Conservation (phyloP, 1,140 invertebrate genomes). For the Trichogramma pretiosum region DNA sequence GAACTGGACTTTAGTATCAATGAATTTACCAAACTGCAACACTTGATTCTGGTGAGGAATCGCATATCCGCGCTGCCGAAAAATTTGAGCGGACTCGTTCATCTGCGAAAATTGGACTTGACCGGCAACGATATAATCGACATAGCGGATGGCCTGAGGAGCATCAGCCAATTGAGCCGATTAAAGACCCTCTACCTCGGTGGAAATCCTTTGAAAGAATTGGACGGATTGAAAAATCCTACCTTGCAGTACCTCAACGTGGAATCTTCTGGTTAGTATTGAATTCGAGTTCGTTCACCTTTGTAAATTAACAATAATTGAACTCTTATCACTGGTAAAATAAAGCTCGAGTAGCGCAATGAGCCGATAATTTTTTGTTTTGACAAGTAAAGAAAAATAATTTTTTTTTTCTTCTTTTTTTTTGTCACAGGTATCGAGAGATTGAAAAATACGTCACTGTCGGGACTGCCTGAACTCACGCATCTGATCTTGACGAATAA, state of each 20-base stretch:
- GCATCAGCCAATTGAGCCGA: slow-evolving; percentile 25
- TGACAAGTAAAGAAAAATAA: too few relatives aligned
- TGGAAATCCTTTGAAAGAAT: slow-evolving; percentile 27
- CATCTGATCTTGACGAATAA: slow-evolving; percentile 31
- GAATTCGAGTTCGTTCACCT: too few relatives aligned
- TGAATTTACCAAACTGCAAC: slow-evolving; percentile 25
- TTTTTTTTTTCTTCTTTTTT: slow-evolving; percentile 12
- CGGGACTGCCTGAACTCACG: slow-evolving; percentile 26
- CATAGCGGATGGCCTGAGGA: not conserved
- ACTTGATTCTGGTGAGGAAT: slow-evolving; percentile 34
- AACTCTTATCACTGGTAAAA: too few relatives aligned
- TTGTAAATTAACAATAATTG: too few relatives aligned
- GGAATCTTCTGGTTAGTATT: slow-evolving; percentile 31
- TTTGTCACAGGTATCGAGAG: slow-evolving; percentile 24
- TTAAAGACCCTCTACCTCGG: slow-evolving; percentile 28
- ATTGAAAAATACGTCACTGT: slow-evolving; percentile 25
- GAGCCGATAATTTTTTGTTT: too few relatives aligned
- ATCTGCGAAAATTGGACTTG: slow-evolving; percentile 29
- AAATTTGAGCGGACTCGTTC: slow-evolving; percentile 22
- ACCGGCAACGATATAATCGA: slow-evolving; percentile 24
- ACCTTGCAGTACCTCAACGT: slow-evolving; percentile 27
- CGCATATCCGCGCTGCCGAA: slow-evolving; percentile 26
- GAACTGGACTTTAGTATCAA: slow-evolving; percentile 25
- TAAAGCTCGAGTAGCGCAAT: too few relatives aligned
- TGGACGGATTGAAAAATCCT: slow-evolving; percentile 26